Conservation (phyloP, 2,888 invertebrate species). For the Epinotia nisella region DNA sequence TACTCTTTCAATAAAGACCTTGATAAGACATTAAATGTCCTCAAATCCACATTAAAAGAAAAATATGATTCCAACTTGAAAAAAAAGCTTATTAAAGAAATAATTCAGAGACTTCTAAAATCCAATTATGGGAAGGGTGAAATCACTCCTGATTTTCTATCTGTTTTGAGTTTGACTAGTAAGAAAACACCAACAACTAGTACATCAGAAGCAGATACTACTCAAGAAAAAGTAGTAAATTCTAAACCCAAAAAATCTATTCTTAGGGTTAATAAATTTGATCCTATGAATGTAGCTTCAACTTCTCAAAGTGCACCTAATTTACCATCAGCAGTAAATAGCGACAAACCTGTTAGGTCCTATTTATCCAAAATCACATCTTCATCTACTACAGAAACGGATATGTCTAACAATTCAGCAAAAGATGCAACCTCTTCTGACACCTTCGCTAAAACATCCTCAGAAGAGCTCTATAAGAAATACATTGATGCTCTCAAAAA, state of each 20-base stretch:
- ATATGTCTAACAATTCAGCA: conserved; percentile 69
- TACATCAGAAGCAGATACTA: conserved; percentile 72
- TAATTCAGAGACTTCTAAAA: conserved; percentile 86
- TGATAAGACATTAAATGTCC: conserved; percentile 85
- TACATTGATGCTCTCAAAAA: conserved; percentile 73
- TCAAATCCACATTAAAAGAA: conserved; percentile 85
- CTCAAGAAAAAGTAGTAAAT: conserved; percentile 55
- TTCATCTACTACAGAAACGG: conserved; percentile 69
- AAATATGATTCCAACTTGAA: conserved; percentile 85
- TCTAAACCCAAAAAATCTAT: conserved; percentile 75
- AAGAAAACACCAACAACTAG: conserved; percentile 71
- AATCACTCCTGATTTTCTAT: conserved; percentile 77
- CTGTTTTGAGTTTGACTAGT: conserved; percentile 71
- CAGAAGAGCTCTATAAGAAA: conserved; percentile 73
- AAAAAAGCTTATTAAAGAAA: conserved; percentile 86
- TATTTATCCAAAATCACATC: conserved; percentile 55
- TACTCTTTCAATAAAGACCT: conserved; percentile 84
- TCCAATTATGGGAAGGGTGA: conserved; percentile 86
- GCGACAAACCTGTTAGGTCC: conserved; percentile 56
- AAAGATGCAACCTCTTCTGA: conserved; percentile 68
- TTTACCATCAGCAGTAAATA: conserved; percentile 62
- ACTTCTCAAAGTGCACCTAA: conserved; percentile 80
- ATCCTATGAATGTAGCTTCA: conserved; percentile 68
- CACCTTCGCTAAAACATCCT: conserved; percentile 68
- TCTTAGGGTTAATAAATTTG: conserved; percentile 70